Evolutionary conservation across 2,113 vertebrate species (phyloP).

Genomic region (Brachyistius frenatus): DNA sequence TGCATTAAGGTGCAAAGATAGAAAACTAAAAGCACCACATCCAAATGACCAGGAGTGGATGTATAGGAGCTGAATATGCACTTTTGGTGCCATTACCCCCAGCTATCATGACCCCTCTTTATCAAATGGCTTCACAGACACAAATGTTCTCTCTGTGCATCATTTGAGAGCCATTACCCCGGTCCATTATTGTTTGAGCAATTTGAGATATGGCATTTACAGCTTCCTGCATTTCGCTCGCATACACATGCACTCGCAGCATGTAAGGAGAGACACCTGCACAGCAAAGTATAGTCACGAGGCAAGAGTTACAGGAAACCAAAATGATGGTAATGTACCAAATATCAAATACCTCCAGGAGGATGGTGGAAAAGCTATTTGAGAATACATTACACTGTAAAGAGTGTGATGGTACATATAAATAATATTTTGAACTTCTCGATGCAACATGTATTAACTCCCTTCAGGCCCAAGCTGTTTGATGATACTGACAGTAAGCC

Average conservation of each 20-base stretch:
- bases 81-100: constrained; percentile 60
- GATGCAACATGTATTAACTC: not conserved
- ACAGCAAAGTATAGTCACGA: not conserved
- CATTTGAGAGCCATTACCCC: constrained; percentile 66
- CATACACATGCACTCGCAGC: not conserved
- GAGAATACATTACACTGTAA: not conserved
- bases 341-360: not conserved
- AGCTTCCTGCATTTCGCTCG: constrained; percentile 22
- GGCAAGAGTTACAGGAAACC: not conserved
- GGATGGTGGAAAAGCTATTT: not conserved
- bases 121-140: constrained; percentile 70
- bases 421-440: no score
- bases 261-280: constrained; percentile 21
- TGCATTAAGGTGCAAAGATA: constrained; percentile 31
- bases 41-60: constrained; percentile 52
- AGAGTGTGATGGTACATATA: not conserved
- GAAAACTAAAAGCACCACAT: constrained; percentile 59
- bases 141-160: constrained; percentile 66
- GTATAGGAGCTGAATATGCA: constrained; percentile 57
- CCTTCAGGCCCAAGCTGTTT: not conserved
- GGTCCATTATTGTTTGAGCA: constrained; percentile 57
- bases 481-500: not conserved
- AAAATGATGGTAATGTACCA: not conserved
- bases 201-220: constrained; percentile 63
- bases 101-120: constrained; percentile 68